phyloP scores from a whole-genome alignment of 2,888 invertebrate species.

The Apoda limacodes region DNA sequence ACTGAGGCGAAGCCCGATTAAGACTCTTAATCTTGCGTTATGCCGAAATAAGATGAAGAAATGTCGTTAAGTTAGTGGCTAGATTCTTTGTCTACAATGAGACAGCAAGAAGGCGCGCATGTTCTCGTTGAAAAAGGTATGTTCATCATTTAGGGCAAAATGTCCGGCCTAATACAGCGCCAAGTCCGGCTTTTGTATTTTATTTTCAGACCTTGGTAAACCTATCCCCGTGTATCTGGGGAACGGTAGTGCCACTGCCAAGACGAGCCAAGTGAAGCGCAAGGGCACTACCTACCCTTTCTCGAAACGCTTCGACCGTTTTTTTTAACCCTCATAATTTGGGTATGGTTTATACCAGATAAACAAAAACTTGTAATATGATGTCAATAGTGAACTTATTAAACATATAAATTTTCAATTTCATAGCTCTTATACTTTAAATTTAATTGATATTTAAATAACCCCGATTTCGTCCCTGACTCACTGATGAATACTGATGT shows the following conservation, averaged over 20 bases:
- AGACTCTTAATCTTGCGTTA: no score
- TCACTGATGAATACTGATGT: not conserved
- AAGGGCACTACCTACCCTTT: not conserved
- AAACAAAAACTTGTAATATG: not conserved
- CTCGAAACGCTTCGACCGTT: constrained; percentile 1
- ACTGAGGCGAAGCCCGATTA: no score
- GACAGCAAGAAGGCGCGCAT: no score
- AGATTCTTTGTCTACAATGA: no score
- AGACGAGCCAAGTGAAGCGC: constrained; percentile 1
- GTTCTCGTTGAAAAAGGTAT: no score
- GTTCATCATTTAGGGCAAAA: no score
- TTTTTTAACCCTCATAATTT: constrained; percentile 1
- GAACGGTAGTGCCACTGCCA: not conserved
- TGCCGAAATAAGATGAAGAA: no score
- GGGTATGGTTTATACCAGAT: constrained; percentile 1
- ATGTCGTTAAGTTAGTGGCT: no score
- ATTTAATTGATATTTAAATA: constrained; percentile 1
- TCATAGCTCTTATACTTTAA: constrained; percentile 1
- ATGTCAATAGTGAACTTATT: not conserved
- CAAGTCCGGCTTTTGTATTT: no score
- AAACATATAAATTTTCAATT: constrained; percentile 1
- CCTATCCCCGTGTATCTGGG: constrained; percentile 1
- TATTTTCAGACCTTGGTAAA: no score
- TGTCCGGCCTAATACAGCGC: no score
- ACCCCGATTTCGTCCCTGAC: not conserved